Base-by-base conservation (phyloP, 2,797 vertebrate species). In the Helostoma temminkii region DNA sequence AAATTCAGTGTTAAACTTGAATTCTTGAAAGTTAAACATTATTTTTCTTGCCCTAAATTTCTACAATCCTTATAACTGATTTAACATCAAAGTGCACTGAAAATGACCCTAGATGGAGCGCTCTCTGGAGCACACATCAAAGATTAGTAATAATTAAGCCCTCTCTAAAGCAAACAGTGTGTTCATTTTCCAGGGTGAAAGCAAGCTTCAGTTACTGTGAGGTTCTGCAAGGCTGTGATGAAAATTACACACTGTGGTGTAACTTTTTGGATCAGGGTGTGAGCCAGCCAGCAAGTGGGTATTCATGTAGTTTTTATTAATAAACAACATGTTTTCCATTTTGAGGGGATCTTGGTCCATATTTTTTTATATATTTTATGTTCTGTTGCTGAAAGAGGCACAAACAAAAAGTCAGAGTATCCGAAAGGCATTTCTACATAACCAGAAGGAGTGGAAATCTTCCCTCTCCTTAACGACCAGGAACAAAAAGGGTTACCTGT, bases 101-200 rank as follows among this genome's bases (percentile, higher is more conserved):
- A 57, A 64, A 36, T 66, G 81, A 77, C 85, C 82, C 59, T 39
- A 56, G 66, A 45, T 19, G 59, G 54, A 26, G 7, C 18, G 22
- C 43, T 76, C 66, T 74, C 74, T 28, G 58, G 49, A 65, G 82
- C 45, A 2, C 78, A 81, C 80, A 75, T 81, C 82, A 79, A 76
- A 87, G 63, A 78, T 84, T 78, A 72, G 72, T 48, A 53, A 70
- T 77, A 86, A 84, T 84, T 82, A 84, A 84, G 78, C 37, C 66
- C 53, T 65, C 76, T 84, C 25, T 4, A 72, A 66, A 76, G 62
- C 65, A 84, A 80, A 77, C 81, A 62, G 12, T 18, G 43, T 49
- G 59, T 74, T 72, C 30, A 60, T 48, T 66, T 61, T 59, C 19
- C 36, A 25, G 28, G 22, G 19, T 56, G 61, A 70, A 79, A 10